These are phyloP conservation scores for Aleadryas rufinucha DNA, from an alignment of 2,113 vertebrate species.

Conservation along the genomic window DNA sequence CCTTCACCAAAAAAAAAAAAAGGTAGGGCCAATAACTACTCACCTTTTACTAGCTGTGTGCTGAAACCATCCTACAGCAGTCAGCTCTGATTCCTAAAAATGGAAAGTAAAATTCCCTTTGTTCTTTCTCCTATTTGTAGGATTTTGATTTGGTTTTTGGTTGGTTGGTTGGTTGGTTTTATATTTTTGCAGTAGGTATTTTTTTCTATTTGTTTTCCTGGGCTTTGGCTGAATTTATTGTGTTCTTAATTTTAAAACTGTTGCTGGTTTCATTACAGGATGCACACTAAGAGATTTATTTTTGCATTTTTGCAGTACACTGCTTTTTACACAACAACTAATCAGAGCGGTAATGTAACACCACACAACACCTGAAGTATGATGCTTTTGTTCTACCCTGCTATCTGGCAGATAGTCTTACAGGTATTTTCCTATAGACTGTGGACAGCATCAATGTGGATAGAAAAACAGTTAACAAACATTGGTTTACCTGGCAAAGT, in stretches of 20 bases:
- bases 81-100: not conserved
- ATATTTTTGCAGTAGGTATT: not conserved
- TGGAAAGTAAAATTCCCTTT: not conserved
- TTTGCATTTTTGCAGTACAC: not conserved
- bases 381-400: not conserved
- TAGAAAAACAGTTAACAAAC: not conserved
- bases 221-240: not conserved
- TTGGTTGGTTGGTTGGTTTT: not conserved
- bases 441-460: not conserved
- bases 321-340: not conserved
- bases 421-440: not conserved
- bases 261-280: not conserved
- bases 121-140: not conserved
- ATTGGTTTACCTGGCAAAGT: not conserved
- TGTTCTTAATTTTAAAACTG: not conserved
- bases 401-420: not conserved
- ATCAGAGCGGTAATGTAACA: not conserved
- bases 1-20: not conserved
- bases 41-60: not conserved
- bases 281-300: not conserved
- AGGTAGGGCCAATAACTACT: not conserved
- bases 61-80: not conserved
- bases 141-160: not conserved
- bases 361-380: not conserved
- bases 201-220: not conserved